A percentile compares a stretch with the other conserved stretches of the same genome.
These are phyloP conservation scores for Ladona fulva DNA, from an alignment of 1,140 invertebrate genomes.

Conservation along the genomic window DNA sequence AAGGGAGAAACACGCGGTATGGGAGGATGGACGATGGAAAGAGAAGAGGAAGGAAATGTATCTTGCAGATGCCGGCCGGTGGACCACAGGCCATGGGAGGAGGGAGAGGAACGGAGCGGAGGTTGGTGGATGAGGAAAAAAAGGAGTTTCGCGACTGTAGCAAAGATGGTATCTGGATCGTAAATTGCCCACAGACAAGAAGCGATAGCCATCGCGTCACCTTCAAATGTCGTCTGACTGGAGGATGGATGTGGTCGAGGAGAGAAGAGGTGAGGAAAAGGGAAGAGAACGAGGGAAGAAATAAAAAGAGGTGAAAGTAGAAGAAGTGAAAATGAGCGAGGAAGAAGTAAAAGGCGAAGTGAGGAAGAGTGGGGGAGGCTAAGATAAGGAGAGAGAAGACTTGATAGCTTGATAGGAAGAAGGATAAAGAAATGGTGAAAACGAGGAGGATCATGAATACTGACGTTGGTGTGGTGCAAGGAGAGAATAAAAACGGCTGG, in stretches of 20 bases:
- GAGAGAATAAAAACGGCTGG: too few species aligned
- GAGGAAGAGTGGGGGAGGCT: neutral
- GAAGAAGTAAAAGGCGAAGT: neutral
- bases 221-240: constrained; percentile 1
- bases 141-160: constrained; percentile 7
- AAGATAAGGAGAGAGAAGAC: neutral
- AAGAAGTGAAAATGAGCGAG: neutral
- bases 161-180: neutral
- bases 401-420: too few species aligned
- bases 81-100: neutral
- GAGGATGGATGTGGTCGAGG: neutral
- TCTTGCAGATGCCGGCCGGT: neutral
- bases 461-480: too few species aligned
- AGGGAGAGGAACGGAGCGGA: neutral
- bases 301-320: neutral
- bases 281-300: neutral
- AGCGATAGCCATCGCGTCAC: neutral
- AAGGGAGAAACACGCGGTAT: neutral
- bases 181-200: constrained; percentile 5
- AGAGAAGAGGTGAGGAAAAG: too few species aligned
- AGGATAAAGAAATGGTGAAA: too few species aligned
- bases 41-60: neutral
- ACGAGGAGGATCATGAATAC: too few species aligned
- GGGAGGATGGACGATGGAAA: too few species aligned
- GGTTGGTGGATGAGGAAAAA: neutral